Conservation (phyloP, 2,113 vertebrate genomes). For the Nerophis lumbriciformis region DNA sequence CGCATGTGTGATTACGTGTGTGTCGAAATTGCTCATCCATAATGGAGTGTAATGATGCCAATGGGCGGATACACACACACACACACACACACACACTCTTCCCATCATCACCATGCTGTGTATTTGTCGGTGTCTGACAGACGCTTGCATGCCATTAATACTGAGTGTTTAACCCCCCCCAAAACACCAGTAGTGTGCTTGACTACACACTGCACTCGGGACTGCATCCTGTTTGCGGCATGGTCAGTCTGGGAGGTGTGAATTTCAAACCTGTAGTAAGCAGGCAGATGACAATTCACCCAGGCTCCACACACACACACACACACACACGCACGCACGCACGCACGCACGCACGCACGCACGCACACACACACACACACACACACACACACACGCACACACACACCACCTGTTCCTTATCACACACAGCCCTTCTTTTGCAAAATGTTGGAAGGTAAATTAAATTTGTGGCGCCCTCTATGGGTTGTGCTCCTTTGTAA, state of each 20-base stretch:
- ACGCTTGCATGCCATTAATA: conserved; percentile 33
- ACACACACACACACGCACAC: conserved; percentile 6
- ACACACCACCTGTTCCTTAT: conserved; percentile 51
- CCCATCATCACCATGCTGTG: conserved; percentile 20
- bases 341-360: conserved; percentile 15
- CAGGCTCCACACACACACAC: no score
- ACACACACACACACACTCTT: background rate
- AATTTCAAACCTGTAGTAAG: conserved; percentile 45
- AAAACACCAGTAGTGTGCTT: conserved; percentile 21
- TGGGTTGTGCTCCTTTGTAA: no score
- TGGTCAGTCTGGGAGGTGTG: conserved; percentile 49
- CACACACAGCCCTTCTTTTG: conserved; percentile 13
- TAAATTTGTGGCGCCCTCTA: no score
- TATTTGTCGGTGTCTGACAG: conserved; percentile 43
- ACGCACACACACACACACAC: background rate
- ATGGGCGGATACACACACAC: conserved; percentile 15
- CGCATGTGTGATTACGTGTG: background rate
- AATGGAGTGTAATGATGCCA: conserved; percentile 20
- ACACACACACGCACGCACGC: conserved; percentile 3
- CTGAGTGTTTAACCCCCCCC: conserved; percentile 10
- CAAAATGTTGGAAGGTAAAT: background rate
- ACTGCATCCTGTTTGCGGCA: conserved; percentile 55
- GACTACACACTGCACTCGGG: conserved; percentile 27
- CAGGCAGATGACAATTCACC: conserved; percentile 36
- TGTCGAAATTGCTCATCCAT: conserved; percentile 7